Percentiles rank a stretch among this genome's conserved stretches.
These are phyloP conservation scores for Umimayanthus kanabou DNA, from an alignment of 92 coral and sea anemone species.

Conservation along the genomic window DNA sequence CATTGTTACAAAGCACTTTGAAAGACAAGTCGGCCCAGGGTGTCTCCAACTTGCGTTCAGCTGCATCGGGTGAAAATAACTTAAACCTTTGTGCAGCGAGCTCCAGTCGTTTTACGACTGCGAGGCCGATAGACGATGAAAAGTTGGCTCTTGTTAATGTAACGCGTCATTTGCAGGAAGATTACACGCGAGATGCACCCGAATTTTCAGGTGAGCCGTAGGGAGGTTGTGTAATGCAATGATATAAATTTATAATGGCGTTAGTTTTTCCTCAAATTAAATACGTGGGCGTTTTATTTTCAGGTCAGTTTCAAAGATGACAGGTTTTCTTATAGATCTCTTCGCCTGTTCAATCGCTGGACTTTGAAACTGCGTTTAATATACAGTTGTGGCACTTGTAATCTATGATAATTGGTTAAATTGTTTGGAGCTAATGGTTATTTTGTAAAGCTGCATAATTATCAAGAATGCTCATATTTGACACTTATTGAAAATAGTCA, in stretches of 20 bases:
- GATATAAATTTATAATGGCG: background rate
- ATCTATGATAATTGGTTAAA: background rate
- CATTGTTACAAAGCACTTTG: slow-evolving; percentile 56
- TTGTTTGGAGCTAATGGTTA: background rate
- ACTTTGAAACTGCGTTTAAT: background rate
- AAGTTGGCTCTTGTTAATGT: slow-evolving; percentile 49
- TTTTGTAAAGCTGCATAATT: too few relatives aligned
- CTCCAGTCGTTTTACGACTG: slow-evolving; percentile 52
- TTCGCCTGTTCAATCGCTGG: background rate
- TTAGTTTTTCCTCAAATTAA: too few relatives aligned
- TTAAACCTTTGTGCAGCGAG: slow-evolving; percentile 48
- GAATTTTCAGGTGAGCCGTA: slow-evolving; percentile 34
- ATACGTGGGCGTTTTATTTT: too few relatives aligned
- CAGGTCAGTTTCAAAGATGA: too few relatives aligned
- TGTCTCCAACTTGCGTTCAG: background rate
- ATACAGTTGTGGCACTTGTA: background rate
- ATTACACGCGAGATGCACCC: slow-evolving; percentile 11
- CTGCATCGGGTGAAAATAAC: slow-evolving; percentile 41
- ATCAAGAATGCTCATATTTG: too few relatives aligned
- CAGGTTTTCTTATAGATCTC: background rate
- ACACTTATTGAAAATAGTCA: too few relatives aligned
- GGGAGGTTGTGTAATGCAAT: background rate
- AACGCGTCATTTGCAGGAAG: slow-evolving; percentile 34
- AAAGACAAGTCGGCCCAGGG: slow-evolving; percentile 35
- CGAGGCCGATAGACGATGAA: slow-evolving; percentile 66